These are phyloP conservation scores for Fulica atra DNA, from an alignment of 2,113 vertebrate genomes.

Conservation along the genomic window DNA sequence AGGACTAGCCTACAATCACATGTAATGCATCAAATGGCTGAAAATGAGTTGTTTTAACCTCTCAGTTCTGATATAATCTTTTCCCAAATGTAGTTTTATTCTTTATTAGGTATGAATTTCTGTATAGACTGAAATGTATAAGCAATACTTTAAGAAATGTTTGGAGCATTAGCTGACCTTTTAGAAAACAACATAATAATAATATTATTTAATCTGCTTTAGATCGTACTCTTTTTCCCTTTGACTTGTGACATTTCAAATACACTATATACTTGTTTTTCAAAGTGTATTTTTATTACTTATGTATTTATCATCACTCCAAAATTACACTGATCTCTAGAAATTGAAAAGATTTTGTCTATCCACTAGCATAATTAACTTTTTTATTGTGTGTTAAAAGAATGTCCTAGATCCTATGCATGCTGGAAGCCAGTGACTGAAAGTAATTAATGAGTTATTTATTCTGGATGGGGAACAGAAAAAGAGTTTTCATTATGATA, in stretches of 20 bases:
- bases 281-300: background rate
- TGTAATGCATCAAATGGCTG: background rate
- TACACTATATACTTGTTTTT: background rate
- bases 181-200: background rate
- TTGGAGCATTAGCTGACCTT: background rate
- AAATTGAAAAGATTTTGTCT: background rate
- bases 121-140: background rate
- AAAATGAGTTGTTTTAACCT: constrained; percentile 24
- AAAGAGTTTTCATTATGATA: background rate
- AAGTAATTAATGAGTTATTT: background rate
- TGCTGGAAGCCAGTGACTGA: background rate
- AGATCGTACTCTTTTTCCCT: background rate
- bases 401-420: background rate
- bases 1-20: constrained; percentile 6
- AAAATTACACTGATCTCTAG: background rate
- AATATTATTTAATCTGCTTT: background rate
- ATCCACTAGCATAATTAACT: background rate
- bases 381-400: background rate
- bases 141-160: background rate
- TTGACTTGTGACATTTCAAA: background rate
- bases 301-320: background rate
- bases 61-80: background rate
- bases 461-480: background rate
- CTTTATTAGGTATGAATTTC: background rate
- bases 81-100: background rate